Evolutionary conservation across 2,888 invertebrate species (phyloP).

Genomic region (Argyresthia goedartella): DNA sequence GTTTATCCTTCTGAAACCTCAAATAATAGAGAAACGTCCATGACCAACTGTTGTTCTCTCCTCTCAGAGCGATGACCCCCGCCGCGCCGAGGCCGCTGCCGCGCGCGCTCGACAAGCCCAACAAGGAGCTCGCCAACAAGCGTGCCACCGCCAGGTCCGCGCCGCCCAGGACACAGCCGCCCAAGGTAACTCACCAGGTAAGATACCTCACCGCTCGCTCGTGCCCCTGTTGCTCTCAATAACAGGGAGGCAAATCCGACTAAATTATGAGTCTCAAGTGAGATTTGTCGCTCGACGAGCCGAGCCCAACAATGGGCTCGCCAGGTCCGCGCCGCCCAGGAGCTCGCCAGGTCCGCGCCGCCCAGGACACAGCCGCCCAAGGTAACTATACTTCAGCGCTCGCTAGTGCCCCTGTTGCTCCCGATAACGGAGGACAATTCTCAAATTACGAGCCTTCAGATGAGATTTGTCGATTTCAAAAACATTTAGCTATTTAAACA

Average conservation of each 20-base stretch:
- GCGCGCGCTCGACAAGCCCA: conserved; percentile 65
- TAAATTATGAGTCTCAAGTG: no score
- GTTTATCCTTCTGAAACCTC: no score
- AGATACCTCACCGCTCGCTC: no score
- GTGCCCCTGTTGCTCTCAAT: no score
- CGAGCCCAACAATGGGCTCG: conserved; percentile 78
- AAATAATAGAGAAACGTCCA: neutral
- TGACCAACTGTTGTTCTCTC: conserved; percentile 8
- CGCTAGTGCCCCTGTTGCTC: no score
- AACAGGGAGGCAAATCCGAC: no score
- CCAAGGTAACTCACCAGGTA: conserved; percentile 52
- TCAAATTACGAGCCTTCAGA: no score
- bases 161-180: conserved; percentile 45
- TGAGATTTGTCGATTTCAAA: no score
- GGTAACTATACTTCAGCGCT: no score
- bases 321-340: conserved; percentile 78
- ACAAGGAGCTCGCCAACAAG: conserved; percentile 79
- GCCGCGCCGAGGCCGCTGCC: conserved; percentile 25
- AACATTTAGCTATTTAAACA: no score
- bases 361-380: conserved; percentile 49
- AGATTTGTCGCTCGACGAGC: no score
- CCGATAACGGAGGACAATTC: no score
- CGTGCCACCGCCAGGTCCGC: conserved; percentile 71
- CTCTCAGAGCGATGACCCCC: conserved; percentile 23
- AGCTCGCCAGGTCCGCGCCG: conserved; percentile 65